These are phyloP conservation scores for Meghimatium bilineatum DNA, from an alignment of 2,888 invertebrate species.

Conservation along the genomic window DNA sequence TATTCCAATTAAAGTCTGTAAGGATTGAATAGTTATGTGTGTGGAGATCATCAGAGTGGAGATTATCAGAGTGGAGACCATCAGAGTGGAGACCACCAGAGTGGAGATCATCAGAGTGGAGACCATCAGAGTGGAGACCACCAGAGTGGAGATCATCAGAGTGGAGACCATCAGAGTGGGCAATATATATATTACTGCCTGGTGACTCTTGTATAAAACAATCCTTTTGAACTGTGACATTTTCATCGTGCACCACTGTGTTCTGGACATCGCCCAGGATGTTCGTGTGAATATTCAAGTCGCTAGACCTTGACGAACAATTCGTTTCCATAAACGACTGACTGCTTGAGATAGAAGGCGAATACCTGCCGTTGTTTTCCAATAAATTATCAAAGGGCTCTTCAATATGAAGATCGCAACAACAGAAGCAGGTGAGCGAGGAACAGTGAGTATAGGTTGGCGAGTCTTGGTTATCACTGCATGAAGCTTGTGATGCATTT, in stretches of 20 bases:
- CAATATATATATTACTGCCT: background rate
- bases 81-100: no score
- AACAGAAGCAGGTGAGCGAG: slow-evolving; percentile 31
- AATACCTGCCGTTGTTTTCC: background rate
- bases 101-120: background rate
- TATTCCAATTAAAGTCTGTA: background rate
- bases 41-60: no score
- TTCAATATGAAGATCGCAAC: slow-evolving; percentile 37
- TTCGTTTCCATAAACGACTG: slow-evolving; percentile 27
- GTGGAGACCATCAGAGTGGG: background rate
- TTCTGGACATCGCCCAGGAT: background rate
- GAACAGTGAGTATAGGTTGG: slow-evolving; percentile 34
- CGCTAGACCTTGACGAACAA: background rate
- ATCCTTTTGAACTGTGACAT: background rate
- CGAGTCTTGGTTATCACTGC: slow-evolving; percentile 29
- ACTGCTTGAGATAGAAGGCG: background rate
- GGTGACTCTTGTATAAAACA: background rate
- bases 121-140: background rate
- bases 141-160: no score
- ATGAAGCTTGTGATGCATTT: background rate
- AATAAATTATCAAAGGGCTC: slow-evolving; percentile 11
- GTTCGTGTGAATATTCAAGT: background rate
- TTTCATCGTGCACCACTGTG: no score
- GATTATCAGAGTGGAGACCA: background rate
- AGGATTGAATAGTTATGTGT: background rate